Evolutionary conservation across 1,140 invertebrate genomes (phyloP), one percentile per base, ranked within the genome.

Genomic region (Cydia amplana): DNA sequence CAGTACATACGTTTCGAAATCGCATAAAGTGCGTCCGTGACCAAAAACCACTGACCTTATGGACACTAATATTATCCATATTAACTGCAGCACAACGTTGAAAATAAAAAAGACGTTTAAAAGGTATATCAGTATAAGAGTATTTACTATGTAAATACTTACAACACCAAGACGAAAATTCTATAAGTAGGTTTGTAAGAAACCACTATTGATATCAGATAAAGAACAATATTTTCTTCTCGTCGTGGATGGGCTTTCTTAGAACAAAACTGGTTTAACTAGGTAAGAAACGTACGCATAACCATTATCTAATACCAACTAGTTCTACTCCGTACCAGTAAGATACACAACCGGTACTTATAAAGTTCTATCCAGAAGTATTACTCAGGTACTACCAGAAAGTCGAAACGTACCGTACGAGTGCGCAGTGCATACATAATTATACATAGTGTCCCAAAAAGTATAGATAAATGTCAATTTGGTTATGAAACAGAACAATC

Each of bases 11-110:
- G 43, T 60, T 60, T 23, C 55, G 55, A 60, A 60, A 60, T 60
- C 4, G 20, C 18, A 23, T 60, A 23, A 60, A 23, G 20, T n/a
- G 18, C 14, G 55, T 60, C 55, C 55, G 20, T 60, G 55, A 60
- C 55, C 55, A 60, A 9, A 49, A 60, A 60, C 55, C 23, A 60
- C 7, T 23, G 55, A 60, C 55, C 55, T 60, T 60, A 60, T 60
- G 55, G 4, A 4, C 55, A 23, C 18, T 60, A n/a, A n/a, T n/a
- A 60, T 60, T 60, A 23, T 7, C 55, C 55, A 23, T 60, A 60
- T 60, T 60, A 60, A 60, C 18, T 23, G 55, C 18, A 60, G 55
- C 3, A 2, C 55, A 20, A 60, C 23, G 7, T 60, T 20, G 20
- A 60, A 7, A 55, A 55, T 55, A 9, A 55, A 9, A 60, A 60